Percentiles rank a stretch among this genome's conserved stretches.
phyloP scores from a whole-genome alignment of 2,113 vertebrate genomes.

The Gulo gulo region DNA sequence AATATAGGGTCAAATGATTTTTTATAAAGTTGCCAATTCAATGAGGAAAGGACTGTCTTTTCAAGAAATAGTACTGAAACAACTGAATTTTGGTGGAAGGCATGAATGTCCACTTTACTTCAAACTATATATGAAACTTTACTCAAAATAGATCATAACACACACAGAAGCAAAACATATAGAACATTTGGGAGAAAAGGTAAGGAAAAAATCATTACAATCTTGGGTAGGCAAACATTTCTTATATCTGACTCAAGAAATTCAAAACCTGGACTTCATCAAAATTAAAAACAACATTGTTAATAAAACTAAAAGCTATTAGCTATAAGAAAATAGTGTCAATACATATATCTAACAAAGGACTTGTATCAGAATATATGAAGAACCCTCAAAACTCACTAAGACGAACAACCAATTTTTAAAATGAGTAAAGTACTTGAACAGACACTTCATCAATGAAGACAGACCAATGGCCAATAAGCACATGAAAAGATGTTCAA shows the following conservation, averaged over 20 bases:
- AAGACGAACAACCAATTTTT: background rate
- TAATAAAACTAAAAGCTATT: background rate
- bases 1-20: background rate
- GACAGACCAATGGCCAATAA: background rate
- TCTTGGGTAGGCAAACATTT: background rate
- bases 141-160: background rate
- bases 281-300: slow-evolving; percentile 9
- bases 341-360: background rate
- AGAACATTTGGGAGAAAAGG: background rate
- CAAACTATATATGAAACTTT: background rate
- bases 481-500: background rate
- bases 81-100: background rate
- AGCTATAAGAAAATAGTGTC: background rate
- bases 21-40: background rate
- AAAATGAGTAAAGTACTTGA: background rate
- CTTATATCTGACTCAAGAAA: background rate
- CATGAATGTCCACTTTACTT: background rate
- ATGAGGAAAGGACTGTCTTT: background rate
- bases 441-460: background rate
- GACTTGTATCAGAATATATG: background rate
- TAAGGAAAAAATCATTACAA: background rate
- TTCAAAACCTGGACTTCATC: background rate
- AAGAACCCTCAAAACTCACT: slow-evolving; percentile 12
- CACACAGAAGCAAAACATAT: background rate
- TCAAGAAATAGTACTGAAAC: background rate